These are phyloP conservation scores for Junonia oenone DNA, from an alignment of 2,888 invertebrate genomes.

Conservation along the genomic window DNA sequence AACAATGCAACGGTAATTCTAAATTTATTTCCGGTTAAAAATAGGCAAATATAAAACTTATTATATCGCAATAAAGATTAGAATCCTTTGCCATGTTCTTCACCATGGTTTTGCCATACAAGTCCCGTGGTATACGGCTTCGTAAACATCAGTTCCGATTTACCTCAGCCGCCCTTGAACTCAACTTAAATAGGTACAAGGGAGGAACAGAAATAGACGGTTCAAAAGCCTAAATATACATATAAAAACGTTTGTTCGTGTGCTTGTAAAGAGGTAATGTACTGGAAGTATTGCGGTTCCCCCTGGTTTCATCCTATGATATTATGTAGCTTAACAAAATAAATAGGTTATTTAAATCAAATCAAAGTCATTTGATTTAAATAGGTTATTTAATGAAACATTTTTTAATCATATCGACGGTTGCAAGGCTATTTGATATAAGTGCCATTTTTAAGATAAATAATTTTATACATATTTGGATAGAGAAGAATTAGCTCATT, in stretches of 20 bases:
- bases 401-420: too few species aligned
- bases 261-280: neutral
- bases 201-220: slow-evolving; percentile 22
- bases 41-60: neutral
- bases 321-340: too few species aligned
- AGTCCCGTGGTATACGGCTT: slow-evolving; percentile 12
- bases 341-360: too few species aligned
- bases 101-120: slow-evolving; percentile 5
- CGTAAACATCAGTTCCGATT: slow-evolving; percentile 25
- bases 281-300: too few species aligned
- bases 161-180: slow-evolving; percentile 42
- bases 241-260: neutral
- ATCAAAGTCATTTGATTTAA: too few species aligned
- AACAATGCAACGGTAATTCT: too few species aligned
- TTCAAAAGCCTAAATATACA: slow-evolving; percentile 6
- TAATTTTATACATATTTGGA: too few species aligned
- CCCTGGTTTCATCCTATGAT: too few species aligned
- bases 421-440: too few species aligned
- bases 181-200: slow-evolving; percentile 31
- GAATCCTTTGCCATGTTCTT: neutral
- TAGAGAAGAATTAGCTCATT: too few species aligned
- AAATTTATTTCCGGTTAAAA: neutral
- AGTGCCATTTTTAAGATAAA: too few species aligned
- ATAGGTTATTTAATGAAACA: too few species aligned
- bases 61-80: neutral